These are phyloP conservation scores for Poeciliopsis gracilis DNA, from an alignment of 2,797 vertebrate species.

Conservation along the genomic window DNA sequence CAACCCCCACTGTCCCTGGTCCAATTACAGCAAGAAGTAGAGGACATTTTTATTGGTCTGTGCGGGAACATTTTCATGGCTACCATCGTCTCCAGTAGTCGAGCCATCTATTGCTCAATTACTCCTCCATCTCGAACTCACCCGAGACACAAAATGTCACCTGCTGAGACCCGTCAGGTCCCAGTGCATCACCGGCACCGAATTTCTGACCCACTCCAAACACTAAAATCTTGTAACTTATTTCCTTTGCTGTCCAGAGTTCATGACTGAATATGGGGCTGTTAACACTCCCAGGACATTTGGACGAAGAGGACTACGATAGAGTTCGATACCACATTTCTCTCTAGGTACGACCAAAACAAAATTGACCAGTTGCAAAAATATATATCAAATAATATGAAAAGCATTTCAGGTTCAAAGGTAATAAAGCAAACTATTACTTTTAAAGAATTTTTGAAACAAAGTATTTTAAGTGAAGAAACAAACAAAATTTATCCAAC, in stretches of 20 bases:
- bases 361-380: slow-evolving; percentile 18
- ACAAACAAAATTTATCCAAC: not conserved
- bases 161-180: slow-evolving; percentile 64
- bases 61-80: slow-evolving; percentile 73
- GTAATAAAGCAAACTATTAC: not conserved
- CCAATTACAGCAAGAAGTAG: slow-evolving; percentile 77
- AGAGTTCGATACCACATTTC: not conserved
- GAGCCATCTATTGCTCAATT: slow-evolving; percentile 73
- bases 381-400: not conserved
- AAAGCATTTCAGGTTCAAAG: not conserved
- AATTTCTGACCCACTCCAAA: slow-evolving; percentile 80
- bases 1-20: slow-evolving; percentile 70
- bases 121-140: slow-evolving; percentile 57
- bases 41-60: slow-evolving; percentile 74
- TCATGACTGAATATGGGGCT: slow-evolving; percentile 55
- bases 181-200: slow-evolving; percentile 60
- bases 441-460: not conserved
- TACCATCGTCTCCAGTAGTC: slow-evolving; percentile 59
- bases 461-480: not conserved
- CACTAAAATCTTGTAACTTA: slow-evolving; percentile 61
- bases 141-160: slow-evolving; percentile 60
- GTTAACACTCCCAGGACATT: slow-evolving; percentile 41
- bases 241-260: slow-evolving; percentile 53
- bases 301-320: slow-evolving; percentile 6
- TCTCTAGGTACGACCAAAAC: slow-evolving; percentile 12